phyloP scores from a whole-genome alignment of 1,140 invertebrate genomes.

The Cardiocondyla obscurior region DNA sequence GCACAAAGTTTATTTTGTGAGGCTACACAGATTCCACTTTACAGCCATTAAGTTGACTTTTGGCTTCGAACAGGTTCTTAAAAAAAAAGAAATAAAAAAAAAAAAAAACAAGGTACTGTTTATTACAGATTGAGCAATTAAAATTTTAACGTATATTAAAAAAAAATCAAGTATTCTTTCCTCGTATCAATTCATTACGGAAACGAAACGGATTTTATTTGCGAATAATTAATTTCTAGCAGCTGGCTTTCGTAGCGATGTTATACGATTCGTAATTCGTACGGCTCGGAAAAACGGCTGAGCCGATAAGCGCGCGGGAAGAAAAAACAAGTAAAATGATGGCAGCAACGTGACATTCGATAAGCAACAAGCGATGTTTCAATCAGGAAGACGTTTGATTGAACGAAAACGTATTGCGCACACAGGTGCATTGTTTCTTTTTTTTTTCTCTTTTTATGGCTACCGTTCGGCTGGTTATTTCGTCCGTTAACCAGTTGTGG shows the following conservation, averaged over 20 bases:
- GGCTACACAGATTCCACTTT: neutral
- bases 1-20: slow-evolving; percentile 1
- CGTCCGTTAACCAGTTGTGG: neutral
- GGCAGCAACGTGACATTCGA: neutral
- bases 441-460: neutral
- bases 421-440: neutral
- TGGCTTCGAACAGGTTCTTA: neutral
- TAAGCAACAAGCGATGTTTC: slow-evolving; percentile 26
- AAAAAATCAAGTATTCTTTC: neutral
- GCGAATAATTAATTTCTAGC: neutral
- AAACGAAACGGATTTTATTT: neutral
- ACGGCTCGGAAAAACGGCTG: neutral
- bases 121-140: neutral
- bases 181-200: no score
- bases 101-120: neutral
- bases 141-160: neutral
- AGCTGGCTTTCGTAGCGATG: neutral
- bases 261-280: neutral
- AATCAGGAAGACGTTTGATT: slow-evolving; percentile 24
- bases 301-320: neutral
- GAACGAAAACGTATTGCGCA: neutral
- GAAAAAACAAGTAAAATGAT: neutral
- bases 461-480: neutral
- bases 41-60: slow-evolving; percentile 1
- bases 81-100: neutral